A percentile compares a stretch with the other conserved stretches of the same genome.
Evolutionary conservation across 2,888 invertebrate genomes (phyloP).

Genomic region (Brachyptera risi): DNA sequence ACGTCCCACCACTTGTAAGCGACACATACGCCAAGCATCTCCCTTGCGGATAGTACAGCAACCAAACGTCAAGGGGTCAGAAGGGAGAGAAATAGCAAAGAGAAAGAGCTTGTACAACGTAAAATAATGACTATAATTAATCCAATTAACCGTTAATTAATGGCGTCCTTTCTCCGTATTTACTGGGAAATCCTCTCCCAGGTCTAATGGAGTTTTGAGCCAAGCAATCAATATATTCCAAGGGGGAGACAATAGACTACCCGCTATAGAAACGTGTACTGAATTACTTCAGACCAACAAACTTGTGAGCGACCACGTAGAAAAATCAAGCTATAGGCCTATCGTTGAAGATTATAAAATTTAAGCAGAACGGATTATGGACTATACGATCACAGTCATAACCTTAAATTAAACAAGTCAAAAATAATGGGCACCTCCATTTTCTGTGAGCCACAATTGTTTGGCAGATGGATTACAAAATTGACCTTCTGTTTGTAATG

Average conservation of each 20-base stretch:
- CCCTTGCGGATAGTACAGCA: background rate
- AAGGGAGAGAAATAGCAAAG: slow-evolving; percentile 19
- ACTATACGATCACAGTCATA: no score
- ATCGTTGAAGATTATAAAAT: background rate
- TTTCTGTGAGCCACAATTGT: no score
- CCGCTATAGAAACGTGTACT: slow-evolving; percentile 1
- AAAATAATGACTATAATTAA: slow-evolving; percentile 53
- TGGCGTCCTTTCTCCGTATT: slow-evolving; percentile 49
- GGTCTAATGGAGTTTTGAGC: slow-evolving; percentile 50
- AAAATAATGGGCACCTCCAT: no score
- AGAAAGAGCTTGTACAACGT: slow-evolving; percentile 34
- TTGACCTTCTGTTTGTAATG: no score
- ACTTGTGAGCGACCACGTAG: background rate
- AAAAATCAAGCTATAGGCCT: background rate
- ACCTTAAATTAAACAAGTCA: no score
- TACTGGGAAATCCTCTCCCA: slow-evolving; percentile 43
- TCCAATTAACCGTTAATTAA: slow-evolving; percentile 54
- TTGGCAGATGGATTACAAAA: no score
- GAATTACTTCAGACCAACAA: background rate
- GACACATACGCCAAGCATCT: slow-evolving; percentile 31
- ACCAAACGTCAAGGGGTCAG: slow-evolving; percentile 25
- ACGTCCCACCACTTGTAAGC: slow-evolving; percentile 31
- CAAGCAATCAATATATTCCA: slow-evolving; percentile 30
- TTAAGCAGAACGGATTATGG: background rate
- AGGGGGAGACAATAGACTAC: slow-evolving; percentile 8